phyloP scores from a whole-genome alignment of 2,888 invertebrate genomes.

The Pheosia gnoma region DNA sequence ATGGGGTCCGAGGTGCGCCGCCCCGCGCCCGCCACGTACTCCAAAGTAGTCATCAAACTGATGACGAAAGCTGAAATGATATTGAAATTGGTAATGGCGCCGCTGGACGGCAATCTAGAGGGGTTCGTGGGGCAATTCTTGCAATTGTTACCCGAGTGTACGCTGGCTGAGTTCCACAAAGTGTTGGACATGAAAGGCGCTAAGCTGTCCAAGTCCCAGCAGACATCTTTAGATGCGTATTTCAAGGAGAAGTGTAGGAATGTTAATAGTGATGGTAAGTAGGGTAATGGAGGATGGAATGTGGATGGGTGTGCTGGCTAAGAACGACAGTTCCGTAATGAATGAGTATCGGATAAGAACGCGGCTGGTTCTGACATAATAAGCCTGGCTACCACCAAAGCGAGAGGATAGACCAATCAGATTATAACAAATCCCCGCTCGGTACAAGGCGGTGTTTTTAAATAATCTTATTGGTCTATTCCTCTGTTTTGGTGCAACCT shows the following conservation, averaged over 20 bases:
- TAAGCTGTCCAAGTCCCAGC: constrained; percentile 71
- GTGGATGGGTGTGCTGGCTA: no score
- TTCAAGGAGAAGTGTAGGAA: constrained; percentile 55
- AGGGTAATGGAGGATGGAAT: no score
- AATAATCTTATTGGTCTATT: no score
- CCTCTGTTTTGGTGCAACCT: no score
- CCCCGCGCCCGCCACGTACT: constrained; percentile 94
- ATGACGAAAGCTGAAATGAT: constrained; percentile 99
- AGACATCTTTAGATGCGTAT: constrained; percentile 56
- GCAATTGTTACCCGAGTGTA: constrained; percentile 95
- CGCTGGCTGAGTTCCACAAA: constrained; percentile 95
- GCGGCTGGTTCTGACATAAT: no score
- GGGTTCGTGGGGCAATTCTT: constrained; percentile 95
- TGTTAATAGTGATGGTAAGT: constrained; percentile 17
- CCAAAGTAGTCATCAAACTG: constrained; percentile 92
- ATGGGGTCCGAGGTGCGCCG: constrained; percentile 94
- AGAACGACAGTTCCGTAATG: no score
- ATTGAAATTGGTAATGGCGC: constrained; percentile 98
- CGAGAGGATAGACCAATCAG: no score
- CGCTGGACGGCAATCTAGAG: constrained; percentile 87
- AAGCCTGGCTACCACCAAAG: no score
- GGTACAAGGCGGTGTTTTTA: no score
- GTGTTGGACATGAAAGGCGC: constrained; percentile 97
- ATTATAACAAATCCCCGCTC: no score
- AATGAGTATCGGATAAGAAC: no score